Conservation (phyloP, 2,797 vertebrate species). For the Cossypha heuglini region DNA sequence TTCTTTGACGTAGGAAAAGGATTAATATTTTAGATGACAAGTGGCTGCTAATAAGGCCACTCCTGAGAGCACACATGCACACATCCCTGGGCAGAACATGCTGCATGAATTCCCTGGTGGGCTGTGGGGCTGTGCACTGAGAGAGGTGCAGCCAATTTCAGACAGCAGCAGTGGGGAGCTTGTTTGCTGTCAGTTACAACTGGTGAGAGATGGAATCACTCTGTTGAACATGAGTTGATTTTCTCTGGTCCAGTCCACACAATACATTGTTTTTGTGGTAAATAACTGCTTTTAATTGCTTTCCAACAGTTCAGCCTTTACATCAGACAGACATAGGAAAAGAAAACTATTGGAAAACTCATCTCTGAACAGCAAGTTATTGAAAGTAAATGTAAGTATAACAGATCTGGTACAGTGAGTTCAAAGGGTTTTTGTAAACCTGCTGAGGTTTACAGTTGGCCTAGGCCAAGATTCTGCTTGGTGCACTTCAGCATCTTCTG, state of each 20-base stretch:
- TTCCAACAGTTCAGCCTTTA: constrained; percentile 82
- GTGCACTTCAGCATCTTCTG: not conserved
- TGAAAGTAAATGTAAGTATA: constrained; percentile 91
- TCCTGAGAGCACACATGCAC: not conserved
- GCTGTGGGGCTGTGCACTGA: not conserved
- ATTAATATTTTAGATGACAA: not conserved
- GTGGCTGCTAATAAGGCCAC: not conserved
- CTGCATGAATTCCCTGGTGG: not conserved
- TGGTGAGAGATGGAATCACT: not conserved
- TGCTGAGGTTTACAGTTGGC: not conserved
- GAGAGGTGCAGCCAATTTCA: not conserved
- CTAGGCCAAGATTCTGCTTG: not conserved
- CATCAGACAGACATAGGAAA: constrained; percentile 90
- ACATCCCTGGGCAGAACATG: not conserved
- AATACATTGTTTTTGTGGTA: not conserved
- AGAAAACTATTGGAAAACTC: constrained; percentile 90
- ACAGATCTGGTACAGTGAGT: not conserved
- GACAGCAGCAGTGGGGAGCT: not conserved
- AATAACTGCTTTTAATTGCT: constrained; percentile 7
- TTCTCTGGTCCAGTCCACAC: not conserved
- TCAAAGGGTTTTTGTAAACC: not conserved
- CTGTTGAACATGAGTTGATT: not conserved
- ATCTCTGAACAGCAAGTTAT: constrained; percentile 85
- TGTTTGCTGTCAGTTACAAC: not conserved
- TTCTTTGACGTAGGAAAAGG: not conserved